Percentiles rank a stretch among this genome's conserved stretches.
Conservation (phyloP, 1,140 invertebrate species). For the Arion vulgaris region DNA sequence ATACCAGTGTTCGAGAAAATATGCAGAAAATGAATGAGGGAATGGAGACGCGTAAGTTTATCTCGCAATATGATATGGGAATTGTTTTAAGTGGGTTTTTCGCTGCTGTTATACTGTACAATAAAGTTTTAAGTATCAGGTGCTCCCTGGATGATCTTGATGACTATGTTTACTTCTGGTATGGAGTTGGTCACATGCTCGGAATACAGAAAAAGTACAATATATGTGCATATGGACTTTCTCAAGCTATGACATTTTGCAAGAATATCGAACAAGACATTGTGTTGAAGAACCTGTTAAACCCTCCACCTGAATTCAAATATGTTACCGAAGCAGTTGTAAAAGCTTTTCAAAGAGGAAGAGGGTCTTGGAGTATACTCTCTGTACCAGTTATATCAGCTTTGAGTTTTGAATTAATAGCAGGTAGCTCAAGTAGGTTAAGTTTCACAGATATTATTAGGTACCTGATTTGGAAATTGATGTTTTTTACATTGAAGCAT, state of each 20-base stretch:
- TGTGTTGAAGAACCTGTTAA: slow-evolving; percentile 35
- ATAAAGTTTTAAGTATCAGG: slow-evolving; percentile 78
- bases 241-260: slow-evolving; percentile 70
- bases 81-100: slow-evolving; percentile 83
- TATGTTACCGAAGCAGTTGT: slow-evolving; percentile 46
- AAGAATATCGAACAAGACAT: slow-evolving; percentile 49
- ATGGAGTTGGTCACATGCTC: slow-evolving; percentile 83
- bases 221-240: slow-evolving; percentile 74
- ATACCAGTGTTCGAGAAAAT: slow-evolving; percentile 67
- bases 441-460: slow-evolving; percentile 12
- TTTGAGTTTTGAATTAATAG: not conserved
- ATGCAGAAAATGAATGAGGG: slow-evolving; percentile 47
- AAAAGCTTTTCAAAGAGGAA: slow-evolving; percentile 2
- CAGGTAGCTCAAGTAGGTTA: not conserved
- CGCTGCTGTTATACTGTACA: slow-evolving; percentile 81
- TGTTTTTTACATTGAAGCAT: slow-evolving; percentile 16
- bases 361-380: not conserved
- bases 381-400: slow-evolving; percentile 20
- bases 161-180: slow-evolving; percentile 88
- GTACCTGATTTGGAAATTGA: slow-evolving; percentile 8
- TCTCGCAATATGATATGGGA: slow-evolving; percentile 86
- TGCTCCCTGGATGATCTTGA: slow-evolving; percentile 76
- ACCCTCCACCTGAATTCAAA: slow-evolving; percentile 47
- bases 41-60: not conserved
- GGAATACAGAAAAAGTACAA: slow-evolving; percentile 87